Percentiles rank a stretch among this genome's conserved stretches.
Evolutionary conservation across 2,888 invertebrate species (phyloP).

Genomic region (Drosophila nr. fundita): DNA sequence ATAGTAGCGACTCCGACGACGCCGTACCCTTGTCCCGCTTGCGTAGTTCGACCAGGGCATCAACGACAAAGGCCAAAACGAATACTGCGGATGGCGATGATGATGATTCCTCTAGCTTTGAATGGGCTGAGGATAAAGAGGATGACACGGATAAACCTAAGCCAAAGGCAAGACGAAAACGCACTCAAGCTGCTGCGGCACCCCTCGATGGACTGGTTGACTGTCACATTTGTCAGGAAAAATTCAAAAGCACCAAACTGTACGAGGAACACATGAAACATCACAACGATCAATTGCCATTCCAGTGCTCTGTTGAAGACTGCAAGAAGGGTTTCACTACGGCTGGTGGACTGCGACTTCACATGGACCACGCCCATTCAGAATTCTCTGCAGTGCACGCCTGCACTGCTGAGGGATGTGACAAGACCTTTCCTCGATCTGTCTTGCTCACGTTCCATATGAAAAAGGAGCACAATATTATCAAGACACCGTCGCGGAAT

Average conservation of each 20-base stretch:
- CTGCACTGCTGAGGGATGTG: constrained; percentile 79
- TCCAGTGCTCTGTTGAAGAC: constrained; percentile 76
- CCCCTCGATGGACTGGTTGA: constrained; percentile 65
- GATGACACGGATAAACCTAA: constrained; percentile 38
- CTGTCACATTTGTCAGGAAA: constrained; percentile 81
- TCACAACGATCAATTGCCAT: constrained; percentile 80
- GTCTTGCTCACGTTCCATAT: constrained; percentile 78
- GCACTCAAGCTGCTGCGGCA: constrained; percentile 55
- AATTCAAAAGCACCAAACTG: constrained; percentile 73
- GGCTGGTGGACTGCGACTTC: constrained; percentile 72
- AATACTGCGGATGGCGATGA: constrained; percentile 36
- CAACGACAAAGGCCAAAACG: constrained; percentile 19
- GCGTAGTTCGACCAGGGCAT: constrained; percentile 10
- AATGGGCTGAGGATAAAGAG: constrained; percentile 34
- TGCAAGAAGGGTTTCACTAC: constrained; percentile 81
- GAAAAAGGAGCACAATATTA: constrained; percentile 72
- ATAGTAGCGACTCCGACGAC: constrained; percentile 66
- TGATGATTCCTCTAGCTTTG: constrained; percentile 45
- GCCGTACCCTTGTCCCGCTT: constrained; percentile 72
- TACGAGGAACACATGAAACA: constrained; percentile 82
- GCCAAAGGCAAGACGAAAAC: constrained; percentile 59
- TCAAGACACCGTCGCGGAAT: constrained; percentile 59
- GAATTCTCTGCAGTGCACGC: constrained; percentile 74
- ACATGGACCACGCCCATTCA: constrained; percentile 79
- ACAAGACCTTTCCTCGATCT: constrained; percentile 72